These are phyloP conservation scores for Portunus trituberculatus DNA, from an alignment of 1,140 invertebrate genomes.

Conservation along the genomic window DNA sequence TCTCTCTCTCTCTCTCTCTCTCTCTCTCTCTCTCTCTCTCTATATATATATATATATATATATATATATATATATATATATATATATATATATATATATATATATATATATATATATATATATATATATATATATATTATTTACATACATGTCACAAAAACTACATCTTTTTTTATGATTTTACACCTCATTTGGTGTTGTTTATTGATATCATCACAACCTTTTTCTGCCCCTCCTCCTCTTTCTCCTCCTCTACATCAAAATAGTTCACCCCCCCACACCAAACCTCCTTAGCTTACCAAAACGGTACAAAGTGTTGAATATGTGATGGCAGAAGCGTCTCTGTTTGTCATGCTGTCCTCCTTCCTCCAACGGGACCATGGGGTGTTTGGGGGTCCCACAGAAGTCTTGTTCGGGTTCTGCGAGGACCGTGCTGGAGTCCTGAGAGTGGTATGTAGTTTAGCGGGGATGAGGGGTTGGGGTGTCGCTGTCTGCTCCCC, in stretches of 20 bases:
- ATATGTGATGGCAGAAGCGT: neutral
- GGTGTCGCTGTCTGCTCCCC: neutral
- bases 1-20: slow-evolving; percentile 8
- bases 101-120: no score
- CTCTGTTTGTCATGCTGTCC: neutral
- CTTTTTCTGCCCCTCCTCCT: neutral
- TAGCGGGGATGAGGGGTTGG: no score
- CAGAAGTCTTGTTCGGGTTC: neutral
- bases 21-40: neutral
- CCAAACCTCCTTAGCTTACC: neutral
- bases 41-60: no score
- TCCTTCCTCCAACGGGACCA: neutral
- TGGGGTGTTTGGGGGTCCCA: neutral
- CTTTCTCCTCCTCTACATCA: neutral
- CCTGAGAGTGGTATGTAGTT: no score
- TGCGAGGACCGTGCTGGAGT: neutral
- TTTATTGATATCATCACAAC: no score
- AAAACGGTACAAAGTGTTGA: neutral
- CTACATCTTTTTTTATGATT: no score
- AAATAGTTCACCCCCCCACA: no score
- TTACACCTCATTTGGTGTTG: no score
- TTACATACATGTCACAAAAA: no score
- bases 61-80: no score
- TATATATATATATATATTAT: no score
- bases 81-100: no score